Evolutionary conservation across 2,888 invertebrate species (phyloP), one percentile per base, ranked within the genome.

Genomic region (Tetragonisca angustula): DNA sequence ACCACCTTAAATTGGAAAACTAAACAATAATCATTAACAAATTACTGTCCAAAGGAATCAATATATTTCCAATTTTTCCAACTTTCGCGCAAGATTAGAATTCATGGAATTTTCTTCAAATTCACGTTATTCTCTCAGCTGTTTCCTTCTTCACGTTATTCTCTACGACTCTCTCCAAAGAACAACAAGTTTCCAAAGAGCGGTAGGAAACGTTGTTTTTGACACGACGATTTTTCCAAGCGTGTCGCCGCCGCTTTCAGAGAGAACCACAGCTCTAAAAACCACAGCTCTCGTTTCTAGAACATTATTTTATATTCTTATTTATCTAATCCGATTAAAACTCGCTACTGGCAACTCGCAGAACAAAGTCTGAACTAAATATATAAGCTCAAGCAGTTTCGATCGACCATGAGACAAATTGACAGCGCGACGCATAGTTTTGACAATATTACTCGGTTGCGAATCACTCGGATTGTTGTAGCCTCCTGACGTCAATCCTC

Each of bases 151-250:
- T 15, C 56, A n/a, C n/a, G n/a, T n/a, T 21, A 32, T 4, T 32
- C 36, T 17, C n/a, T 59, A 52, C 49, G 64, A 59, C 49, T 65
- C 54, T 21, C 50, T 27, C 49, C 15, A 61, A 61, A 36, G 17
- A 27, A 59, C 24, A 54, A n/a, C 19, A 15, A 56, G 5, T 49
- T 49, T 49, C 19, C n/a, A 15, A 21, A 32, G 6, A 24, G 49
- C 19, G 27, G 6, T 21, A 17, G 68, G n/a, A 64, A 74, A 64
- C 76, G 56, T 67, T 77, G 67, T 43, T 59, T 65, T 68, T 32
- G 77, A 32, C 78, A 43, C 21, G 36, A 73, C 56, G 56, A 81
- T 69, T 73, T 69, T 64, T 73, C 50, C 27, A 36, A 62, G 0
- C 17, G 52, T 61, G 75, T 24, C 32, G 27, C 72, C 52, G 13